Base-by-base conservation (phyloP, 2,888 invertebrate genomes). In the Amblyjoppa proteus region DNA sequence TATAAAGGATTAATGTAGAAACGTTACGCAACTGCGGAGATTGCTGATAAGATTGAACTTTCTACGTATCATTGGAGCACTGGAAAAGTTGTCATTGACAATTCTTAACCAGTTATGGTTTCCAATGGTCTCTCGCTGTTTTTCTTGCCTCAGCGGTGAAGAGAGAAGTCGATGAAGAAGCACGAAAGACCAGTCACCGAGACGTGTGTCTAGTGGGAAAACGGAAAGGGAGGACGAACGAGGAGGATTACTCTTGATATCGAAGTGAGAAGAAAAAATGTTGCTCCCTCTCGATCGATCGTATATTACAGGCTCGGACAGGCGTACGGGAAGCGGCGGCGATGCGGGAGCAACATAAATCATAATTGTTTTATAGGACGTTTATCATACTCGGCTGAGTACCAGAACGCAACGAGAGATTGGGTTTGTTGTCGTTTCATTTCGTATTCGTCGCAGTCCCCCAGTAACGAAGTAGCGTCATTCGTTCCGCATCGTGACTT, bases 291-390 rank as follows among this genome's bases (percentile, higher is more conserved):
- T 51, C 28, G 74, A 76, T 80, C 77, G 61, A 83, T 84, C 88
- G 86, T 89, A 88, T 87, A 87, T 86, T 88, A 86, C 49, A 69
- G 38, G 70, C 82, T 81, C 53, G 71, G 87, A 88, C 86, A 85
- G 84, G 66, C 81, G 78, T 49, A 83, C 83, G 81, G 86, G 80
- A 88, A 88, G 84, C 85, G 68, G 70, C 84, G 84, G 78, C 81
- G 82, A 89, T 87, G 85, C 64, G 56, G 61, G 34, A 83, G 79
- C 78, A 83, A 68, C 83, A 87, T 88, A 87, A 86, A 89, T 89
- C 88, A 88, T 86, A 75, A 87, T 89, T 89, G 85, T 84, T 87
- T 88, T 85, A 81, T 82, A 75, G 70, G 87, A 86, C 83, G 78
- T 88, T 87, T 83, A 87, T 89, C 87, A 86, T 88, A 86, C 58